Evolutionary conservation across 2,113 vertebrate genomes (phyloP).

Genomic region (Galemys pyrenaicus): DNA sequence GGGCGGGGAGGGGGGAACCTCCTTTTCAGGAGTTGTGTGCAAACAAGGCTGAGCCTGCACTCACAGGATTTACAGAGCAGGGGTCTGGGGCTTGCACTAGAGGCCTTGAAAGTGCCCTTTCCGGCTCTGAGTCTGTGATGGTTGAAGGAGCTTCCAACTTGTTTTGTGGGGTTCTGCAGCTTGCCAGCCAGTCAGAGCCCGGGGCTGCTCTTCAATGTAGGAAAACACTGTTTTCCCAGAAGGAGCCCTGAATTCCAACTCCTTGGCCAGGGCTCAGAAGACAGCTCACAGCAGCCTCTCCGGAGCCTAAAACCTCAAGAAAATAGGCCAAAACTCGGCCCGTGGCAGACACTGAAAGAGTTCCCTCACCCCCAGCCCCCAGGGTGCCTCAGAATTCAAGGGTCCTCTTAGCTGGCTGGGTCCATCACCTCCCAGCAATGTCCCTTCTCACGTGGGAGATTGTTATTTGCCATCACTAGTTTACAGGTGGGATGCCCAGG

Average conservation of each 20-base stretch:
- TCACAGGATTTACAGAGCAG: background rate
- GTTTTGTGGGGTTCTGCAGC: conserved; percentile 55
- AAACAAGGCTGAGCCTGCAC: background rate
- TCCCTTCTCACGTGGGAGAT: background rate
- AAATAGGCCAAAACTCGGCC: conserved; percentile 70
- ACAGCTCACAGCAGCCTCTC: conserved; percentile 57
- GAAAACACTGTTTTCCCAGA: conserved; percentile 50
- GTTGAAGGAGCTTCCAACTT: background rate
- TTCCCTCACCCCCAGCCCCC: background rate
- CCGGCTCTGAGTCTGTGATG: conserved; percentile 60
- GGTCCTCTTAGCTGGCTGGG: background rate
- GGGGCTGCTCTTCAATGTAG: conserved; percentile 22
- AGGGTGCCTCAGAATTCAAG: background rate
- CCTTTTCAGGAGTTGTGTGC: background rate
- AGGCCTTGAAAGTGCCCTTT: conserved; percentile 69
- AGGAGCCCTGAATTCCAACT: conserved; percentile 50
- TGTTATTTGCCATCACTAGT: background rate
- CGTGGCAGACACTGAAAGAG: background rate
- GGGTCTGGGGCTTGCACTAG: conserved; percentile 48
- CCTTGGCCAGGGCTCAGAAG: conserved; percentile 66
- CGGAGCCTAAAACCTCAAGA: conserved; percentile 66
- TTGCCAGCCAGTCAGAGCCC: conserved; percentile 57
- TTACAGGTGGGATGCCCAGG: background rate
- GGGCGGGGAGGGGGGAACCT: background rate
- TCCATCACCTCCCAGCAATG: background rate